Evolutionary conservation across 2,888 invertebrate genomes (phyloP), one percentile per base, ranked within the genome.

Genomic region (Sphaerophoria taeniata): DNA sequence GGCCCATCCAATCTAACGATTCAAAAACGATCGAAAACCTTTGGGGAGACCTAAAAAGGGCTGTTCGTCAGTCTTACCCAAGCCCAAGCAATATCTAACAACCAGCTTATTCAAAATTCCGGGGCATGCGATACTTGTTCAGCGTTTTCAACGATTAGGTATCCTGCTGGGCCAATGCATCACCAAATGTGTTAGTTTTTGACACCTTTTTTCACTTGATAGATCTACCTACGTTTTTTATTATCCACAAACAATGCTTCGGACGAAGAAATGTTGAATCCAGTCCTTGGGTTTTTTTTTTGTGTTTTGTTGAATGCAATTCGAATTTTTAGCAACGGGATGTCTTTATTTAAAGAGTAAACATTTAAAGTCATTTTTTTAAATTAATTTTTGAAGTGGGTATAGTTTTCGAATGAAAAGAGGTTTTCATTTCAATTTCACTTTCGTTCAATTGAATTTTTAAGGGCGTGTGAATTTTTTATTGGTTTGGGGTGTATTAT

Each of bases 201-300:
- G 85, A 85, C 85, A 85, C 85, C 85, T 85, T 81, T 24, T 81
- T 60, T 76, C 77, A 81, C 51, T 76, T 80, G 76, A 81, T 85
- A 76, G 76, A 85, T 76, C 24, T 24, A 73, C 65, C 63, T 83
- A 39, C 39, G 9, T 83, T 60, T 80, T 79, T 76, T 76, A 81
- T 70, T 69, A 60, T 55, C 58, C 63, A 11, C 55, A 73, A 47
- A 81, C 80, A 85, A 81, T 85, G 65, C 55, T 9, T 9, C 12
- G 24, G 36, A 31, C n/a, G n/a, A n/a, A n/a, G n/a, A n/a, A n/a
- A n/a, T 34, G 43, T 47, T 39, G 74, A 67, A 55, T 75, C 67
- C 61, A 45, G 6, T 39, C 39, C 33, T 16, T 31, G 61, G 43
- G 56, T 73, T 34, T 65, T 72, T 67, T 24, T 51, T 31, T 45